Evolutionary conservation across 2,797 vertebrate species (phyloP), one percentile per base, ranked within the genome.

Genomic region (Moxostoma hubbsi): DNA sequence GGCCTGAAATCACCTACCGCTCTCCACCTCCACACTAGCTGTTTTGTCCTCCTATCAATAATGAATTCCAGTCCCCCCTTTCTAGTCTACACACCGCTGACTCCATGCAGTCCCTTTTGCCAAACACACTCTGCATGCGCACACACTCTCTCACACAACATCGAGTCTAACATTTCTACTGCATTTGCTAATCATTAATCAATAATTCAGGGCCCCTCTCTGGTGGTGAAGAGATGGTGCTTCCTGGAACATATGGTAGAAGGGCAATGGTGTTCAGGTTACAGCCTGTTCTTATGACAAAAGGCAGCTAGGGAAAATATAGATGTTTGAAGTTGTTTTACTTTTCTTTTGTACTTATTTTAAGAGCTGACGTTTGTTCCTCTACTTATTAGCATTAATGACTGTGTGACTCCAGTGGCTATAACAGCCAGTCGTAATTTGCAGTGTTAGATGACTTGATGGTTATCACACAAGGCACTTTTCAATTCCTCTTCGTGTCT

Each of bases 151-250:
- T 65, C 71, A 72, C 73, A 75, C 63, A 45, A 79, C 80, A 83
- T 95, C 94, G 94, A 95, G 96, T 95, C 93, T 96, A 97, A 95
- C 95, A 96, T 97, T 98, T 97, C 95, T 94, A 96, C 96, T 94
- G 96, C 96, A 98, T 98, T 97, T 97, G 95, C 93, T 98, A 97
- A 99, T 98, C 96, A 95, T 91, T 96, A 94, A 97, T 98, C 97
- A 99, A 99, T 99, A 98, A 98, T 99, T 97, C 95, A 98, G 89
- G 87, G 93, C 79, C 86, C 84, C 80, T 89, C 92, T 94, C 88
- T 93, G 76, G 64, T 96, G 95, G 95, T 94, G 93, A 95, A 96
- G 95, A 94, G 92, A 93, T 93, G 87, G 89, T 91, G 75, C 90
- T 95, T 96, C 94, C 95, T 93, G 91, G 90, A 95, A 93, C 97